These are phyloP conservation scores for Idaea dimidiata DNA, from an alignment of 2,888 invertebrate species.

Conservation along the genomic window DNA sequence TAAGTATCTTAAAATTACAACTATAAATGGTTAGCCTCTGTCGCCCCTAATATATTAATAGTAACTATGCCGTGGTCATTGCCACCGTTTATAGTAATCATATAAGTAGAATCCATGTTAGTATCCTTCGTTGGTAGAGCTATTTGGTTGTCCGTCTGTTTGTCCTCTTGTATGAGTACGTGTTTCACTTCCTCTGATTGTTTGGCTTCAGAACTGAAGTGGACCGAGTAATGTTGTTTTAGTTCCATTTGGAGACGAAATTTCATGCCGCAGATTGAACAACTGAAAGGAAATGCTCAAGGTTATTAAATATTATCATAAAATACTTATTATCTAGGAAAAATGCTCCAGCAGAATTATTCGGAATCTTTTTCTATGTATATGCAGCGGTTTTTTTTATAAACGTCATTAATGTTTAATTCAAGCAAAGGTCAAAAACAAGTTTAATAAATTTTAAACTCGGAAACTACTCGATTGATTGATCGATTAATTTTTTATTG, in stretches of 20 bases:
- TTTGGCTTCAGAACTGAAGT: slow-evolving; percentile 46
- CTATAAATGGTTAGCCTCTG: slow-evolving; percentile 18
- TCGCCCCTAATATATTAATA: slow-evolving; percentile 54
- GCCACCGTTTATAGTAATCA: slow-evolving; percentile 54
- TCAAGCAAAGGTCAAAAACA: no score
- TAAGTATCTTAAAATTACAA: neutral
- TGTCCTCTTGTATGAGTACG: slow-evolving; percentile 4
- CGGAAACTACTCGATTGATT: no score
- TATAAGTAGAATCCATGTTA: slow-evolving; percentile 37
- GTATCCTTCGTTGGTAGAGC: slow-evolving; percentile 12
- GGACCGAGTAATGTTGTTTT: slow-evolving; percentile 68
- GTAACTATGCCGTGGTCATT: slow-evolving; percentile 55
- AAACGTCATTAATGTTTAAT: no score
- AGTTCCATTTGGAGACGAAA: slow-evolving; percentile 67
- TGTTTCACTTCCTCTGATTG: neutral
- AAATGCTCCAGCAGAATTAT: no score
- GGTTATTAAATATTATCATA: neutral
- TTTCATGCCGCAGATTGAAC: slow-evolving; percentile 61
- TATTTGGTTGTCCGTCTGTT: neutral
- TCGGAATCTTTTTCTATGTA: no score
- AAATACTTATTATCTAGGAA: no score
- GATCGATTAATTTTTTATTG: no score
- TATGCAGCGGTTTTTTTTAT: no score
- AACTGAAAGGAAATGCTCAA: slow-evolving; percentile 46
- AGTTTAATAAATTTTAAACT: no score